Base-by-base conservation (phyloP, 2,888 invertebrate genomes). In the Eupithecia subumbrata region DNA sequence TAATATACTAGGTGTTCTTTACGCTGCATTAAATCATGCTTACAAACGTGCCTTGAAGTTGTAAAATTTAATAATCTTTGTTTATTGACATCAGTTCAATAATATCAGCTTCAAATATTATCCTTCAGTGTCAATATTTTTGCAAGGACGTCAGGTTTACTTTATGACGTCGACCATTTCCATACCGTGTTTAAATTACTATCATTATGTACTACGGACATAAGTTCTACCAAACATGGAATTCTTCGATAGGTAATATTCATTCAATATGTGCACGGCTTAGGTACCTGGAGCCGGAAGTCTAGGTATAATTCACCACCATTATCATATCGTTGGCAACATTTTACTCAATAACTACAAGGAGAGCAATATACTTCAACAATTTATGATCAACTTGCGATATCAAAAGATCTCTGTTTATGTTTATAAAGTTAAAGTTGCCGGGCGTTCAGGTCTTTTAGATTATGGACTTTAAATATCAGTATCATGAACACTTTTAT, bases 271-370 rank as follows among this genome's bases (percentile, higher is more conserved):
- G 70, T 74, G 68, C 68, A 40, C 43, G 68, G 43, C 43, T 68
- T 43, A 60, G 60, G 25, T 22, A 40, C 60, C 74, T 74, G 69
- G 52, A 78, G 64, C 77, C 81, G 81, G 81, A 81, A 81, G 78
- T 78, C 74, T 72, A 68, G 30, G 71, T 76, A 77, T 73, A 78
- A 75, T 73, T 75, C 66, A 67, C 73, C 71, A 71, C 67, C 73
- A 78, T 76, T 81, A 81, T 78, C 78, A 77, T 80, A 80, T 77
- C 73, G 70, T 78, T 80, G 75, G 78, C 79, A 80, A 80, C 76
- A 79, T 80, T 79, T 78, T 79, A 79, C 78, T 78, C 78, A 78
- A 79, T 82, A 77, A 78, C 71, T 75, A 56, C 77, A 76, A 80
- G 77, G 78, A 77, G 69, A 74, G 78, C 76, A 70, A 79, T 80